Conservation (phyloP, 92 coral and sea anemone species). For the Chrysogorgia sp. region DNA sequence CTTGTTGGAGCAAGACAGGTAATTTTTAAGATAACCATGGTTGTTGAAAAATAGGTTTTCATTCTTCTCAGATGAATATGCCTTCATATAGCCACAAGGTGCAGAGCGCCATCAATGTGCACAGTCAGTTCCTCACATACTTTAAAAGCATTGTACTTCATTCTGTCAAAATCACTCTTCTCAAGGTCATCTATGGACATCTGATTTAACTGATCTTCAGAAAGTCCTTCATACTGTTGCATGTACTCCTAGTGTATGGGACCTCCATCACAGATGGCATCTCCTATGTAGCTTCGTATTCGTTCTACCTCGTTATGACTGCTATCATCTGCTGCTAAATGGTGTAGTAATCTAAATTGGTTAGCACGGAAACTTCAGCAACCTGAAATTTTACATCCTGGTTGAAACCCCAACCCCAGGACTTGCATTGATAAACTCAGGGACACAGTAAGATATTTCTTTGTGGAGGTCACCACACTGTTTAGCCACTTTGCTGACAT, state of each 20-base stretch:
- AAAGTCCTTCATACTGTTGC: conserved; percentile 38
- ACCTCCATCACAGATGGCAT: conserved; percentile 55
- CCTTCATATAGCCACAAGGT: conserved; percentile 49
- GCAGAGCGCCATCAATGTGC: conserved; percentile 53
- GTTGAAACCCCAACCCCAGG: conserved; percentile 28
- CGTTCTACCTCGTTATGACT: conserved; percentile 53
- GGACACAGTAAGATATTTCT: not conserved
- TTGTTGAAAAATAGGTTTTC: conserved; percentile 32
- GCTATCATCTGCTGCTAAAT: conserved; percentile 2
- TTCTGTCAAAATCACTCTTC: conserved; percentile 12
- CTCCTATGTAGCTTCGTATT: conserved; percentile 44
- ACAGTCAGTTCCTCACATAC: conserved; percentile 50
- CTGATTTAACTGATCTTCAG: conserved; percentile 33
- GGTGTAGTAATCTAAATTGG: conserved; percentile 20
- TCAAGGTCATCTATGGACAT: conserved; percentile 50
- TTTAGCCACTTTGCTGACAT: conserved; percentile 3
- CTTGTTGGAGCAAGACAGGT: conserved; percentile 3
- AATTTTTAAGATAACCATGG: conserved; percentile 10
- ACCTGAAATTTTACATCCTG: conserved; percentile 33
- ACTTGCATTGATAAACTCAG: conserved; percentile 27
- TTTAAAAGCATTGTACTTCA: conserved; percentile 44
- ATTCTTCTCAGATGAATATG: conserved; percentile 32
- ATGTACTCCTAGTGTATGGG: conserved; percentile 38
- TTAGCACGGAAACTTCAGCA: conserved; percentile 1
- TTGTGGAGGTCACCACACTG: not conserved